Percentiles rank a stretch among this genome's conserved stretches.
phyloP scores from a whole-genome alignment of 2,888 invertebrate genomes.

The Plebejus argus region DNA sequence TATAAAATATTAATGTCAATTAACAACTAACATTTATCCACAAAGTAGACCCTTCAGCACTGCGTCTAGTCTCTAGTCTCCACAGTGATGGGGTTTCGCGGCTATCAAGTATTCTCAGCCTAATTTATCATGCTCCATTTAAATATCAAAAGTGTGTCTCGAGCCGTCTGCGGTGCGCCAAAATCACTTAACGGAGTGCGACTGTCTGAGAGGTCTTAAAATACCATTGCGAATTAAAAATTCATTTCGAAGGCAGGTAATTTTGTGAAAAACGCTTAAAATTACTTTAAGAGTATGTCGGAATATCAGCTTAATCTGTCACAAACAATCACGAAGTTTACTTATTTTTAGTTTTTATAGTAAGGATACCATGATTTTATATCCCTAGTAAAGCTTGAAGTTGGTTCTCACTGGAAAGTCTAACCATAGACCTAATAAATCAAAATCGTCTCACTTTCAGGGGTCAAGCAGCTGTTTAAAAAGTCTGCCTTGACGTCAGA shows the following conservation, averaged over 20 bases:
- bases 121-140: slow-evolving; percentile 29
- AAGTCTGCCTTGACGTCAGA: no score
- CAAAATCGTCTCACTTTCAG: no score
- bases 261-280: neutral
- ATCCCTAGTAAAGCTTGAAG: no score
- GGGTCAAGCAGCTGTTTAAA: no score
- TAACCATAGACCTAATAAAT: no score
- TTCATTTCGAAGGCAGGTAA: neutral
- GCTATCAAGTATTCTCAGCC: neutral
- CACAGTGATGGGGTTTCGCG: neutral
- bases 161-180: slow-evolving; percentile 7
- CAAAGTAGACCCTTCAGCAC: neutral
- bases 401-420: no score
- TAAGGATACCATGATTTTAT: no score
- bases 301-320: no score
- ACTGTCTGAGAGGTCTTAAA: neutral
- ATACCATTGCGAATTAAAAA: neutral
- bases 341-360: no score
- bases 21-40: neutral
- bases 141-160: slow-evolving; percentile 31
- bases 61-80: neutral
- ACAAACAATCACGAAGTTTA: no score
- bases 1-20: neutral
- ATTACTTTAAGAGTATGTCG: no score
- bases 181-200: neutral